phyloP scores from a whole-genome alignment of 1,140 invertebrate genomes.

The Acyrthosiphon pisum region DNA sequence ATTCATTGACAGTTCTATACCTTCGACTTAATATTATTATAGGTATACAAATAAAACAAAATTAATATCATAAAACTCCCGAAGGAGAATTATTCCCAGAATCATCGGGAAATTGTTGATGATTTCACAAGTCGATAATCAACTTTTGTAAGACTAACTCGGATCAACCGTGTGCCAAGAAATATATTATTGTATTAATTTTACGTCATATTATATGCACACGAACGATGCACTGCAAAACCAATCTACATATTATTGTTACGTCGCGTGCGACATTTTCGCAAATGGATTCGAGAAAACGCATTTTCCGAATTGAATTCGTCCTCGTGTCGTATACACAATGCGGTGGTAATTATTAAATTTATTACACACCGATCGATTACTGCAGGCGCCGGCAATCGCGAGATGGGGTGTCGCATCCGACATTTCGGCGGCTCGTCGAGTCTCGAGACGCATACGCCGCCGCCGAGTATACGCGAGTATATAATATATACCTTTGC shows the following conservation, averaged over 20 bases:
- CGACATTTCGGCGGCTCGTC: background rate
- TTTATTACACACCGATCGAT: background rate
- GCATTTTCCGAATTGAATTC: constrained; percentile 5
- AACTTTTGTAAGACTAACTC: background rate
- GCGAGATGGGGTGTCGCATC: background rate
- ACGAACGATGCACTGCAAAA: background rate
- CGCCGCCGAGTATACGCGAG: background rate
- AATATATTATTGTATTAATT: background rate
- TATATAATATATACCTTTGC: background rate
- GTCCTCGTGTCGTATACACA: background rate
- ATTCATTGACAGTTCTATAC: no score
- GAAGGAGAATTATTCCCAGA: no score
- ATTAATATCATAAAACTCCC: no score
- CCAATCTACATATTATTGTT: background rate
- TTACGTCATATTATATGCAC: background rate
- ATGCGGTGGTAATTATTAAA: background rate
- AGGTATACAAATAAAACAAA: no score
- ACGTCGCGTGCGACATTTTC: background rate
- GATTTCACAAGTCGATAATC: no score
- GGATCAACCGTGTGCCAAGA: background rate
- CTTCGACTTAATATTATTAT: no score
- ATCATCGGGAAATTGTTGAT: no score
- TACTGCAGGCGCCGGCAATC: background rate
- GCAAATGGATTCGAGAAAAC: background rate
- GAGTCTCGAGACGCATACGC: background rate